Percentiles rank a stretch among this genome's conserved stretches.
phyloP scores from a whole-genome alignment of 2,888 invertebrate species.

The Itoplectis maculator region DNA sequence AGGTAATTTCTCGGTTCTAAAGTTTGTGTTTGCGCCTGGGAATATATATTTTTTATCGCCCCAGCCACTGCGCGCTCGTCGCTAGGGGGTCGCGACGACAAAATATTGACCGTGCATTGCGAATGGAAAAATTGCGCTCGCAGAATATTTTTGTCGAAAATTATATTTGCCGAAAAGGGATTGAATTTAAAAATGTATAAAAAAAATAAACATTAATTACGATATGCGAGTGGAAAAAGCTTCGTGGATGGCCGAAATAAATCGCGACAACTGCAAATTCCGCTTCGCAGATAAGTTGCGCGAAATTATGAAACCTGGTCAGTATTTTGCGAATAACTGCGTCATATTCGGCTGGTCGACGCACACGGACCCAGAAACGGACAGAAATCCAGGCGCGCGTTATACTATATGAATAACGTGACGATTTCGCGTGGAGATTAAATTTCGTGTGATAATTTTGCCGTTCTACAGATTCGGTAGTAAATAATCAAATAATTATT shows the following conservation, averaged over 20 bases:
- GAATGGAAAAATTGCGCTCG: conserved; percentile 65
- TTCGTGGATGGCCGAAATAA: no score
- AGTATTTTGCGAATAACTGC: background rate
- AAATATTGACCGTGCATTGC: conserved; percentile 74
- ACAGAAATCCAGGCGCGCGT: background rate
- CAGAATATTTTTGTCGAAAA: conserved; percentile 7
- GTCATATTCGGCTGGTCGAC: background rate
- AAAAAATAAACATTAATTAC: no score
- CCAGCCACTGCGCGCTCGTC: background rate
- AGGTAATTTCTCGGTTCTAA: conserved; percentile 9
- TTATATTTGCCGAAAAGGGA: background rate
- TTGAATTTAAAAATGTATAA: no score
- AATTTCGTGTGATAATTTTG: conserved; percentile 28
- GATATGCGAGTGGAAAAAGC: no score
- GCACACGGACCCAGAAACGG: background rate
- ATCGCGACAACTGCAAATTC: no score
- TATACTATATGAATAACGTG: background rate
- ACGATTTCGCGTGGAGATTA: conserved; percentile 49
- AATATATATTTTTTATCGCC: conserved; percentile 27
- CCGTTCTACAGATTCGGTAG: conserved; percentile 45
- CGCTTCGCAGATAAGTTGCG: no score
- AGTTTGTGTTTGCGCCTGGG: conserved; percentile 35
- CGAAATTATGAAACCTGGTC: background rate
- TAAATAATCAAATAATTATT: conserved; percentile 58
- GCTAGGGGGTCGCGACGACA: conserved; percentile 57